Base-by-base conservation (phyloP, 2,797 vertebrate species). In the Brachyalestes nurse region DNA sequence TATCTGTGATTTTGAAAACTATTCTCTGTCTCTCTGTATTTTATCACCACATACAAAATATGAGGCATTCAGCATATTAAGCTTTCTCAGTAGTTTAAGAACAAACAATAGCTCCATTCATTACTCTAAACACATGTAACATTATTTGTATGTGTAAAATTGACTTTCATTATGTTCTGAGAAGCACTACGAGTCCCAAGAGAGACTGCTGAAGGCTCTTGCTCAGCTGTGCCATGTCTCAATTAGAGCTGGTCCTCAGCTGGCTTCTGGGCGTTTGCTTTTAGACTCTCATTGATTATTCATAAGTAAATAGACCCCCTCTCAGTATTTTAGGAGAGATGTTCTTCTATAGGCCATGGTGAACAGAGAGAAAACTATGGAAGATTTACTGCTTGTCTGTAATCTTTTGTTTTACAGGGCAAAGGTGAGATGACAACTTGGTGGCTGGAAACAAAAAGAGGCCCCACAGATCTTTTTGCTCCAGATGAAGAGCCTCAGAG, bases 381-480 rank as follows among this genome's bases (percentile, higher is more conserved):
- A 38, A 72, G 64, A 78, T 78, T 81, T 75, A 65, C 70, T 71
- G 67, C 60, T 78, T 74, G 8, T 19, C 53, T 66, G 64, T 14
- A 55, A 66, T 12, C 80, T 49, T 85, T 83, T 85, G 76, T 84
- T 82, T 73, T 80, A 74, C 84, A 94, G 94, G 94, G 93, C 9
- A 95, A 95, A 89, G 93, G 93, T 25, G 92, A 93, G n/a, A 95
- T 95, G 94, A 94, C 87, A 49, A 94, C 94, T 45, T 94, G 93
- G 93, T 95, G 93, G 94, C 92, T 95, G 7, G 92, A 95, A 51
- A 89, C 92, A 55, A 95, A 93, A 84, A 88, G 69, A 75, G 34
- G 87, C 49, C 23, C 34, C 10, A 60, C 57, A 13, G 87, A 93
- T 47, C 89, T 78, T 17, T 79, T 90, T 60, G 84, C 88, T 55